A percentile compares a stretch with the other conserved stretches of the same genome.
Conservation (phyloP, 1,140 invertebrate species). For the Pseudomyrmex dendroicus region DNA sequence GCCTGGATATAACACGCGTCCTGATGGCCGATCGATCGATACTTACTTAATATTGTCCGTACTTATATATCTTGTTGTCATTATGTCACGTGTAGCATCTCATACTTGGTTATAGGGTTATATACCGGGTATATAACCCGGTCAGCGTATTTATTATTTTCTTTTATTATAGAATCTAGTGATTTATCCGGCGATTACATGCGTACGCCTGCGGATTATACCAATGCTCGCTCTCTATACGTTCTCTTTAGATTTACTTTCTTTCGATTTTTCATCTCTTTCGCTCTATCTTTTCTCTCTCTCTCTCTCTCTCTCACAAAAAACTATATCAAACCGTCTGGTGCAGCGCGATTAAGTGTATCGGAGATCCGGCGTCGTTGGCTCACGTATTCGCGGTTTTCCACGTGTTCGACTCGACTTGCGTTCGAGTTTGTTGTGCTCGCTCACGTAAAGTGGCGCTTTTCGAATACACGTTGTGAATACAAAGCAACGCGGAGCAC, state of each 20-base stretch:
- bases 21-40: constrained; percentile 65
- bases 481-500: constrained; percentile 29
- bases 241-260: constrained; percentile 52
- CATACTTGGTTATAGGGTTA: constrained; percentile 70
- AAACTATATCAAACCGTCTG: constrained; percentile 16
- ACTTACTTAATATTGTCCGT: constrained; percentile 49
- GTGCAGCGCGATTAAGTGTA: constrained; percentile 8
- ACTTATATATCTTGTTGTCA: constrained; percentile 39
- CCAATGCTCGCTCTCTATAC: constrained; percentile 34
- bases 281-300: constrained; percentile 21
- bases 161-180: constrained; percentile 34
- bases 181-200: constrained; percentile 26
- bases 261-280: constrained; percentile 10
- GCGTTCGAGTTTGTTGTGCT: constrained; percentile 6
- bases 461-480: constrained; percentile 7
- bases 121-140: too few species aligned
- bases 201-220: constrained; percentile 28
- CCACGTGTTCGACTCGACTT: neutral
- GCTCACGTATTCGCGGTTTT: neutral
- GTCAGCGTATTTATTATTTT: constrained; percentile 12
- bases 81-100: constrained; percentile 62
- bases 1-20: constrained; percentile 68
- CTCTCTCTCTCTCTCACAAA: constrained; percentile 13
- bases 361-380: neutral
- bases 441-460: neutral